Base-by-base conservation (phyloP, 1,140 invertebrate species). In the Achroia grisella region DNA sequence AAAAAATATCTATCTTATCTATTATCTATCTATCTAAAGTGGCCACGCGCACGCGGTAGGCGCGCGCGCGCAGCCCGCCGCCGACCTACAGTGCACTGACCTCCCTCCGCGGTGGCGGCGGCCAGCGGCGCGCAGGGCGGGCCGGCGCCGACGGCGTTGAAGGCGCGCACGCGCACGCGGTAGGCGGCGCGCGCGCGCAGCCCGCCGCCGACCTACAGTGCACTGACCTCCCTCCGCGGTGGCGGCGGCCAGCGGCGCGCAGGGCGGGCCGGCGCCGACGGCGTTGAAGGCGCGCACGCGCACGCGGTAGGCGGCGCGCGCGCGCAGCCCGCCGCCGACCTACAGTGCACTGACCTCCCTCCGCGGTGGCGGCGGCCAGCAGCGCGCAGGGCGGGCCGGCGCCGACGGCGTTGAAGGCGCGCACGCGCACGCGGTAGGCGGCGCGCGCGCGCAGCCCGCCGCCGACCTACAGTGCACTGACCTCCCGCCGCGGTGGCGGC, bases 191-290 rank as follows among this genome's bases (percentile, higher is more conserved):
- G 91, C 90, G 5, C 89, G 88, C 89, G 90, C n/a, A n/a, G n/a
- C n/a, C n/a, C n/a, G n/a, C n/a, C n/a, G n/a, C n/a, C n/a, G n/a
- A n/a, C n/a, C n/a, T n/a, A n/a, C n/a, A n/a, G n/a, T n/a, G n/a
- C n/a, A n/a, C n/a, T n/a, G n/a, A 95, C 93, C 92, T 87, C 95
- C 94, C 88, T 97, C 95, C 30, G 95, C 88, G 1, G 95, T 97
- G 9, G 92, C 92, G 1, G 93, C 92, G 39, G 91, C 88, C 13
- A 93, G 85, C 10, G 92, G 89, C 0, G 89, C 74, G 12, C 93
- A 93, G 2, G 90, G 87, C 0, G 95, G 95, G 8, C 95, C 95
- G 10, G 91, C 90, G 0, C 95, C 95, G 32, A 95, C 91, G 28
- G 90, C 90, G 66, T 97, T 98, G 67, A 95, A 94, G 0, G 95